phyloP scores from a whole-genome alignment of 2,113 vertebrate species.

The Toxotes chatareus region DNA sequence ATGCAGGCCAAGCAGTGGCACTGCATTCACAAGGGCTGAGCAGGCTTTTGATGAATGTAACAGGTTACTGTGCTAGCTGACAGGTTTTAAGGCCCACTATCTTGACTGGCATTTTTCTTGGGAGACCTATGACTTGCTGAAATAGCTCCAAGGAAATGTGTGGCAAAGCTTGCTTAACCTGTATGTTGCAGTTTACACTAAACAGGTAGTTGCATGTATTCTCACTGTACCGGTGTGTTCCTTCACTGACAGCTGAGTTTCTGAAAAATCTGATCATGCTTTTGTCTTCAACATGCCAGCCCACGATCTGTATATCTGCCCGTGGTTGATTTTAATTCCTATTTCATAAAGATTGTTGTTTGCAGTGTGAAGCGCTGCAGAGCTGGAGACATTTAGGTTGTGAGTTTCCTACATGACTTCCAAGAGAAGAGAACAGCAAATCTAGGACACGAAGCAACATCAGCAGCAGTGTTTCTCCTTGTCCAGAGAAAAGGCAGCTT shows the following conservation, averaged over 20 bases:
- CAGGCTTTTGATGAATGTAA: neutral
- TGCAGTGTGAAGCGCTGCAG: neutral
- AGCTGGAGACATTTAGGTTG: constrained; percentile 26
- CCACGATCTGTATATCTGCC: neutral
- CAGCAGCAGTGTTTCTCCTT: constrained; percentile 31
- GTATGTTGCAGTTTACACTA: constrained; percentile 46
- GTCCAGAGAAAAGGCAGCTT: constrained; percentile 12
- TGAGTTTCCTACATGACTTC: constrained; percentile 19
- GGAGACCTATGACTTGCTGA: neutral
- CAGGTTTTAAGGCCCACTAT: neutral
- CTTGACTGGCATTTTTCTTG: constrained; percentile 10
- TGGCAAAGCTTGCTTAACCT: constrained; percentile 55
- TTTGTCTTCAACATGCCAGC: neutral
- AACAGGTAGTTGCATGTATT: constrained; percentile 20
- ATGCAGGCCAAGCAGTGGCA: neutral
- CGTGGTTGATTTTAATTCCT: neutral
- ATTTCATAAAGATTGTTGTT: neutral
- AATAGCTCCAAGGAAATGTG: constrained; percentile 1
- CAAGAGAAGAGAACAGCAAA: constrained; percentile 38
- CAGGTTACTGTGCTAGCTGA: constrained; percentile 18
- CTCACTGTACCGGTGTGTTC: neutral
- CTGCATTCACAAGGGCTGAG: neutral
- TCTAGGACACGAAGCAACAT: constrained; percentile 50
- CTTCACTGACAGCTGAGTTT: neutral
- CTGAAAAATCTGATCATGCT: neutral